These are phyloP conservation scores for Chrysolina haemoptera DNA, from an alignment of 2,888 invertebrate species.

Conservation along the genomic window DNA sequence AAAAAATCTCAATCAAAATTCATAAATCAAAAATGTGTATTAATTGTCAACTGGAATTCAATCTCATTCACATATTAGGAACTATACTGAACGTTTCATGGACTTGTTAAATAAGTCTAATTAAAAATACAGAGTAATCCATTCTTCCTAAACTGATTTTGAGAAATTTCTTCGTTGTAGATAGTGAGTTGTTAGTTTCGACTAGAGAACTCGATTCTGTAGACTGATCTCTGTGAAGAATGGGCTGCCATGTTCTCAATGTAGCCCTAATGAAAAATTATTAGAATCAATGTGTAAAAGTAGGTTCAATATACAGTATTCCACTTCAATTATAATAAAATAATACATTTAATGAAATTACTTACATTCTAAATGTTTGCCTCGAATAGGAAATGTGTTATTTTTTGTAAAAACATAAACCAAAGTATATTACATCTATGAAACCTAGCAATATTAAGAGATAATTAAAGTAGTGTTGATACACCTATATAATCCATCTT, in stretches of 20 bases:
- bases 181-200: background rate
- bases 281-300: constrained; percentile 53
- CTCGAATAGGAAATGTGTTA: constrained; percentile 63
- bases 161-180: background rate
- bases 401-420: constrained; percentile 61
- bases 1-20: constrained; percentile 25
- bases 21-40: constrained; percentile 10
- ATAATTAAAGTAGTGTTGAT: constrained; percentile 16
- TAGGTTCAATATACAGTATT: constrained; percentile 51
- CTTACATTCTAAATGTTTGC: constrained; percentile 67
- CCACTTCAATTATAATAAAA: constrained; percentile 46
- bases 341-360: constrained; percentile 50
- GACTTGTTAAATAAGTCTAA: constrained; percentile 60
- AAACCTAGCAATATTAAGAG: constrained; percentile 56
- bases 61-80: constrained; percentile 27
- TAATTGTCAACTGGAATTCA: constrained; percentile 28
- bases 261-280: constrained; percentile 46
- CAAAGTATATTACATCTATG: constrained; percentile 53
- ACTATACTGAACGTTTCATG: constrained; percentile 31
- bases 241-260: constrained; percentile 34
- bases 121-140: constrained; percentile 24
- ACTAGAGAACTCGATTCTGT: background rate
- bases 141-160: constrained; percentile 13
- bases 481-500: constrained; percentile 21
- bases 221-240: constrained; percentile 15